Conservation (phyloP, 2,888 invertebrate species). For the Oxytorus armatus region DNA sequence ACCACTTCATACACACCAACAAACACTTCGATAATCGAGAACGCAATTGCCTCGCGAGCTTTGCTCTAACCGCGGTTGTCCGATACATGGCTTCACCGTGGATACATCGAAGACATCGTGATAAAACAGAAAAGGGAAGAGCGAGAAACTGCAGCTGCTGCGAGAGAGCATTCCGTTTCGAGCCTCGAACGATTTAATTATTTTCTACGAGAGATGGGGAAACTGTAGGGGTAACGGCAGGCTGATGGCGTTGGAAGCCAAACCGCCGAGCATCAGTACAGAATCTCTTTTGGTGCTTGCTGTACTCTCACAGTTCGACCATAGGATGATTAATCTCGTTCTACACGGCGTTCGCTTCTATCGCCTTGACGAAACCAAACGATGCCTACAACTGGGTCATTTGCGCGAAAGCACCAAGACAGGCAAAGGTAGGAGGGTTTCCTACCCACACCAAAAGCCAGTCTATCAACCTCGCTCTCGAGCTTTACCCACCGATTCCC, state of each 20-base stretch:
- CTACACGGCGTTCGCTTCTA: slow-evolving; percentile 43
- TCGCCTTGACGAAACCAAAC: slow-evolving; percentile 54
- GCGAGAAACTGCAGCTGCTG: background rate
- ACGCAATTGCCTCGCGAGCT: slow-evolving; percentile 18
- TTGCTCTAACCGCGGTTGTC: slow-evolving; percentile 5
- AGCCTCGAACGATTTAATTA: slow-evolving; percentile 65
- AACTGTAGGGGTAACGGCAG: slow-evolving; percentile 1
- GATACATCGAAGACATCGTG: slow-evolving; percentile 24
- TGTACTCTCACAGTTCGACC: slow-evolving; percentile 6
- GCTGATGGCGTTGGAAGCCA: slow-evolving; percentile 13
- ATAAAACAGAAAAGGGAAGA: background rate
- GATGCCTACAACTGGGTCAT: slow-evolving; percentile 74
- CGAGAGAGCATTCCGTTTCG: slow-evolving; percentile 44
- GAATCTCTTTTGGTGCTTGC: slow-evolving; percentile 29
- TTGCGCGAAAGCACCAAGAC: slow-evolving; percentile 63
- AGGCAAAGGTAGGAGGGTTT: slow-evolving; percentile 9
- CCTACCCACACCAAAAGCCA: slow-evolving; percentile 8
- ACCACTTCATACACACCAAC: background rate
- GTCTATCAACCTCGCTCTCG: background rate
- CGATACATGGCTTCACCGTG: slow-evolving; percentile 20
- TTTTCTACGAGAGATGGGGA: slow-evolving; percentile 35
- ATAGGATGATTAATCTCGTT: slow-evolving; percentile 66
- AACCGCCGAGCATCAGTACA: slow-evolving; percentile 7
- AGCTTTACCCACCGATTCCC: slow-evolving; percentile 1
- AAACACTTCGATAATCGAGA: slow-evolving; percentile 29